Evolutionary conservation across 2,888 invertebrate species (phyloP).

Genomic region (Timema cristinae): DNA sequence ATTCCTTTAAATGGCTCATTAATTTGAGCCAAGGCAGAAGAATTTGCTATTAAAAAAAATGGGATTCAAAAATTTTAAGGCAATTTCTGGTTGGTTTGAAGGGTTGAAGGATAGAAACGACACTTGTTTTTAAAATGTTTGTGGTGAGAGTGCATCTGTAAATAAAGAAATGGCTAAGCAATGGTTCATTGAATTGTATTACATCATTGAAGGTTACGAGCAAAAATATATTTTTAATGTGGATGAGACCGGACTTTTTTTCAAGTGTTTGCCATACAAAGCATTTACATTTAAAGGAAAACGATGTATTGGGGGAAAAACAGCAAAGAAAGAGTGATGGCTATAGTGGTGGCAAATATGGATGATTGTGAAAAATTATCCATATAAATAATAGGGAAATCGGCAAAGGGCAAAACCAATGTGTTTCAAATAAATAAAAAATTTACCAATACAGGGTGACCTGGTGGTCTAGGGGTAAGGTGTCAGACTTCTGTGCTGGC

Average conservation of each 20-base stretch:
- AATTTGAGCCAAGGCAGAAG: not conserved
- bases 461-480: no score
- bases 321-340: constrained; percentile 10
- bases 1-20: constrained; percentile 6
- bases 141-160: not conserved
- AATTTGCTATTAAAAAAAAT: not conserved
- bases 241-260: not conserved
- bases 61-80: not conserved
- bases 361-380: not conserved
- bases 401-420: not conserved
- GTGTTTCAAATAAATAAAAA: no score
- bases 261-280: not conserved
- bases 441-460: no score
- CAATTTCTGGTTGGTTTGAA: not conserved
- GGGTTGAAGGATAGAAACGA: no score
- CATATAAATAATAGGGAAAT: not conserved
- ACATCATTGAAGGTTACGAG: not conserved
- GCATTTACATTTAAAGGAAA: not conserved
- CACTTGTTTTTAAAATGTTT: not conserved
- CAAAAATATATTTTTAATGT: not conserved
- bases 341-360: not conserved
- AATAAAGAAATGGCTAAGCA: not conserved
- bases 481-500: no score
- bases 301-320: constrained; percentile 2
- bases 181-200: not conserved